A percentile compares a stretch with the other conserved stretches of the same genome.
Conservation (phyloP, 2,797 vertebrate genomes). For the Sebastes taczanowskii region DNA sequence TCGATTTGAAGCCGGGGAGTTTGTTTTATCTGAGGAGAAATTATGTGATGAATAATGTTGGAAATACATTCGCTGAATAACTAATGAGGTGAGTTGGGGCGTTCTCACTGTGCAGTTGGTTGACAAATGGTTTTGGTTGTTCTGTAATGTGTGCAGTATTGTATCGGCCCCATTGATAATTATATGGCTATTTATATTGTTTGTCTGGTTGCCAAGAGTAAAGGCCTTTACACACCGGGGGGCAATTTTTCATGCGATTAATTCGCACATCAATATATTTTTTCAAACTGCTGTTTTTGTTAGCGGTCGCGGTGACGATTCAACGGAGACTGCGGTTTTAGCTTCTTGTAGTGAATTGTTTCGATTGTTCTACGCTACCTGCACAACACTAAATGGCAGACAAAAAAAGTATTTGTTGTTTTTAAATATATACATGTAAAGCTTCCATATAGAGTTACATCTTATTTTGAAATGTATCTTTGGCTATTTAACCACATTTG, state of each 20-base stretch:
- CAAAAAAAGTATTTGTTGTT: not conserved
- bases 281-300: no score
- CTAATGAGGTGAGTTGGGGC: not conserved
- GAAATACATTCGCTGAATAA: constrained; percentile 10
- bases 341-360: not conserved
- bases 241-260: no score
- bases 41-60: constrained; percentile 36
- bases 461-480: not conserved
- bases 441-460: no score
- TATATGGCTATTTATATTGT: not conserved
- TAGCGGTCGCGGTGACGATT: not conserved
- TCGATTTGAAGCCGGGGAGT: not conserved
- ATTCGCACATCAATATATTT: no score
- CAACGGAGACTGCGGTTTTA: not conserved
- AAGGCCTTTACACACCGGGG: no score
- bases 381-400: not conserved
- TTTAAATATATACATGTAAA: no score
- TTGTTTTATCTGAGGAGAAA: constrained; percentile 18
- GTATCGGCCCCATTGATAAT: not conserved
- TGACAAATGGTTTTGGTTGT: constrained; percentile 30
- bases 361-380: not conserved
- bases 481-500: not conserved
- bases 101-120: not conserved
- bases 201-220: not conserved
- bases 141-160: not conserved